Percentiles rank a stretch among this genome's conserved stretches.
Evolutionary conservation across 1,140 invertebrate genomes (phyloP).

Genomic region (Bombus superbus): DNA sequence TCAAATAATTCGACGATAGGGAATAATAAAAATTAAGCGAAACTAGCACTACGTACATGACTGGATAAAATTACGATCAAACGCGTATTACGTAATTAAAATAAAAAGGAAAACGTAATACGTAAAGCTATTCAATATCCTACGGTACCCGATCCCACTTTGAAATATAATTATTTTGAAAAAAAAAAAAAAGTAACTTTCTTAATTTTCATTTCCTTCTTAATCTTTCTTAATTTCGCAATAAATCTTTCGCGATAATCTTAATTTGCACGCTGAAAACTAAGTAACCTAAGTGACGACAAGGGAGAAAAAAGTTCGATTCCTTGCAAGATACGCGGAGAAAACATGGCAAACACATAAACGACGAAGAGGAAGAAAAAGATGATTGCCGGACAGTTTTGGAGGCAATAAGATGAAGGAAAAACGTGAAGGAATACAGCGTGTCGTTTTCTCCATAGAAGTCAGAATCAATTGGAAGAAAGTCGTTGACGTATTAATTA

Average conservation of each 20-base stretch:
- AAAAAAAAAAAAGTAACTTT: neutral
- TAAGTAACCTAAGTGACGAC: neutral
- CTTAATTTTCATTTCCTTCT: neutral
- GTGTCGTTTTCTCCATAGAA: neutral
- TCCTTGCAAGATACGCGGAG: neutral
- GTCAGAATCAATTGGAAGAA: neutral
- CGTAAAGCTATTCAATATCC: too few species aligned
- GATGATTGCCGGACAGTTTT: neutral
- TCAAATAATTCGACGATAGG: neutral
- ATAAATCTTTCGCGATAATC: neutral
- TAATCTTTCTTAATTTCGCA: neutral
- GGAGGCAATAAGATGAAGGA: neutral
- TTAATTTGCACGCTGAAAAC: neutral
- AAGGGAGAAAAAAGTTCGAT: neutral
- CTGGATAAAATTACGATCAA: too few species aligned
- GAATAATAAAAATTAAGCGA: neutral
- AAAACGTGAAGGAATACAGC: neutral
- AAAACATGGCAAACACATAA: neutral
- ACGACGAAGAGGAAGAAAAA: neutral
- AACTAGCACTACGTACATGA: too few species aligned
- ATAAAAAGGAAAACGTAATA: too few species aligned
- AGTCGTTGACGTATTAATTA: constrained; percentile 32
- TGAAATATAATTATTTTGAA: too few species aligned
- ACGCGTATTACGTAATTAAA: too few species aligned
- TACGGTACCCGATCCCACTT: too few species aligned